Evolutionary conservation across 2,888 invertebrate genomes (phyloP).

Genomic region (Dinocampus coccinellae): DNA sequence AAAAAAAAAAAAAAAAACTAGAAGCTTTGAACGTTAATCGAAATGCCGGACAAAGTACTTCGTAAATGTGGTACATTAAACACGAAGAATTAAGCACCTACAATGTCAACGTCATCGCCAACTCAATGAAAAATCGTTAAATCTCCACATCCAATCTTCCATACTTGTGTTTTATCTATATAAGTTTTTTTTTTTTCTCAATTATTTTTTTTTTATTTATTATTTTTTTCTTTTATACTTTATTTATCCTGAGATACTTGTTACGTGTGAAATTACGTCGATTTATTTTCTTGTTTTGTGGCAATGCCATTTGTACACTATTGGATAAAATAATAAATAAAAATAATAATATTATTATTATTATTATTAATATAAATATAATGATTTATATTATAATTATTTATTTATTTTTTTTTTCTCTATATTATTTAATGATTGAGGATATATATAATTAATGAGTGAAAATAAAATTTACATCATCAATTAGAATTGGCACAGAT

Average conservation of each 20-base stretch:
- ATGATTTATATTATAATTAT: neutral
- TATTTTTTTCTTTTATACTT: too few relatives aligned
- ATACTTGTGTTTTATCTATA: neutral
- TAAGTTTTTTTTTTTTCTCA: neutral
- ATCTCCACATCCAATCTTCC: conserved; percentile 6
- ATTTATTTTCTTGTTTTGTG: neutral
- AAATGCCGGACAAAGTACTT: neutral
- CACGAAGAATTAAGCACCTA: neutral
- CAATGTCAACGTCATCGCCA: conserved; percentile 19
- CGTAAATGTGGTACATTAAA: conserved; percentile 12
- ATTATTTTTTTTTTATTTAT: neutral
- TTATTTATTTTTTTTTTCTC: neutral
- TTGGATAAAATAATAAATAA: too few relatives aligned
- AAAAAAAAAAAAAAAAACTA: neutral
- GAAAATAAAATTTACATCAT: neutral
- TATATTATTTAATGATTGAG: neutral
- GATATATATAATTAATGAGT: neutral
- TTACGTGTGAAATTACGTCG: neutral
- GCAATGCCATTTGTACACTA: too few relatives aligned
- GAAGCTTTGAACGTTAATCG: conserved; percentile 9
- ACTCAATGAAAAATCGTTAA: conserved; percentile 17
- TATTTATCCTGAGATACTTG: too few relatives aligned
- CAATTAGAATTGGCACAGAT: conserved; percentile 5
- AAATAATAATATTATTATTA: too few relatives aligned
- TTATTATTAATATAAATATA: too few relatives aligned